These are phyloP conservation scores for Alethe diademata DNA, from an alignment of 2,113 vertebrate species.

Conservation along the genomic window DNA sequence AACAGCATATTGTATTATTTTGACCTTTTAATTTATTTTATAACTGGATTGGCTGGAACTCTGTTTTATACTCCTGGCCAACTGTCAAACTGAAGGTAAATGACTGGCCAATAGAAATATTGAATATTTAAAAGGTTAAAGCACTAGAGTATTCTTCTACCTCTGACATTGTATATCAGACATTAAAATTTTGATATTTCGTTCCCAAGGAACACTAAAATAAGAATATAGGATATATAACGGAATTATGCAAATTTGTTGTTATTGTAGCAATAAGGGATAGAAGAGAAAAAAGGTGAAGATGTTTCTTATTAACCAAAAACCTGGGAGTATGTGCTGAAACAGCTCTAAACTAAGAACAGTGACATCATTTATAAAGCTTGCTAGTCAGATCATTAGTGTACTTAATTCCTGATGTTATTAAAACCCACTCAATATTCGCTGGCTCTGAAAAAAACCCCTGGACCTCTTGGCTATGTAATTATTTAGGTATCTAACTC, in stretches of 20 bases:
- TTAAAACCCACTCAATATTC: neutral
- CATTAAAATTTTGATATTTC: neutral
- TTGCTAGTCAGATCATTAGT: neutral
- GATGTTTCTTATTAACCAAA: neutral
- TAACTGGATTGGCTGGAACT: neutral
- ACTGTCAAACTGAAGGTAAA: neutral
- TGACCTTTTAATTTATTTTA: constrained; percentile 40
- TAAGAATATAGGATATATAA: neutral
- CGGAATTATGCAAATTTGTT: neutral
- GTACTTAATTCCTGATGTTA: neutral
- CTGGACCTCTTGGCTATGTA: neutral
- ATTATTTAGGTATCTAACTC: neutral
- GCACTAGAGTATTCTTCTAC: neutral
- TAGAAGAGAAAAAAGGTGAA: neutral
- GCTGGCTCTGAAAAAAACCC: neutral
- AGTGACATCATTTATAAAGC: neutral
- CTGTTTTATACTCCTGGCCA: neutral
- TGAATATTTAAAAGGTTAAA: constrained; percentile 23
- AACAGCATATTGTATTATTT: neutral
- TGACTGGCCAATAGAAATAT: neutral
- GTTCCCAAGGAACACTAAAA: neutral
- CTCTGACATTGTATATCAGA: neutral
- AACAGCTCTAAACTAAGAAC: neutral
- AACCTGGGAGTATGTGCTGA: neutral
- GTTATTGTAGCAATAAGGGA: neutral